Evolutionary conservation across 2,888 invertebrate species (phyloP), one percentile per base, ranked within the genome.

Genomic region (Drosophila koepferae): DNA sequence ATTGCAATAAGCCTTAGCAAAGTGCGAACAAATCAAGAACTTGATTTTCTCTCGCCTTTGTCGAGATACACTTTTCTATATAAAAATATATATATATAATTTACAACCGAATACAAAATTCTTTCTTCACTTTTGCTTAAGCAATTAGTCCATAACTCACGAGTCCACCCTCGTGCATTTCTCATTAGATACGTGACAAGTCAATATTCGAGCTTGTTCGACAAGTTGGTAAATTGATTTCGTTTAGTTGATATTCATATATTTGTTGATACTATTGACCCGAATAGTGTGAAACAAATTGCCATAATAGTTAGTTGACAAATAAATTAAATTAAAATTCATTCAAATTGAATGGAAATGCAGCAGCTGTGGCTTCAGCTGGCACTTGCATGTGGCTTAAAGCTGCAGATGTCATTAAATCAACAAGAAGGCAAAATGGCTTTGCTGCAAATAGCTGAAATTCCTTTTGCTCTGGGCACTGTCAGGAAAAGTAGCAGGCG

Each of bases 401-500:
- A 62, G 40, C 61, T 74, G 61, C 63, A 43, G 76, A 23, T 64
- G 20, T 43, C 64, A 71, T 80, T 88, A 85, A 69, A 63, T 77
- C 82, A 86, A 86, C 80, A 88, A 71, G 59, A 62, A 63, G 78
- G 61, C 73, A 63, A 74, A 71, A 82, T 77, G 74, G 60, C 70
- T 72, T 69, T 80, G 65, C 72, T 28, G 53, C 65, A 65, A 75
- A 83, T 83, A 56, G 66, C 74, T 74, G 48, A 73, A 80, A 81
- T 83, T 72, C 72, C 83, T 55, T 54, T 58, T 40, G 63, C 59
- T 64, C 81, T 44, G 56, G 66, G 72, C 58, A 56, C 68, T 65
- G 64, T 65, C 80, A 80, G 51, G 80, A 60, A 77, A 80, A 77
- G 86, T 72, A 72, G 80, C 80, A 78, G 59, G 64, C 73, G 86